phyloP scores from a whole-genome alignment of 2,797 vertebrate species.

The Micrastur ruficollis region DNA sequence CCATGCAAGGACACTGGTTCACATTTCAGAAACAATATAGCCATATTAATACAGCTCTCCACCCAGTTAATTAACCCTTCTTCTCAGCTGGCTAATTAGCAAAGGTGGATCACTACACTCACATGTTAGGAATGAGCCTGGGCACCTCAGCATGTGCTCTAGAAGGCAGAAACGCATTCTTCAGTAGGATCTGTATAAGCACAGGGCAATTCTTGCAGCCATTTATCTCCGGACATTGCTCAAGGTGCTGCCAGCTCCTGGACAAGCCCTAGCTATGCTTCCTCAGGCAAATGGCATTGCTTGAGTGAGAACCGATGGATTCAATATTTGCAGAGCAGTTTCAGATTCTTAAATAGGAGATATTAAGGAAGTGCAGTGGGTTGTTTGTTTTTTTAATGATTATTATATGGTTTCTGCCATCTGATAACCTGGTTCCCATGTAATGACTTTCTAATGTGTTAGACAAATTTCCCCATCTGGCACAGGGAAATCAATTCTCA shows the following conservation, averaged over 20 bases:
- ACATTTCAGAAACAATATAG: background rate
- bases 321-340: background rate
- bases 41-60: background rate
- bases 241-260: background rate
- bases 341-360: background rate
- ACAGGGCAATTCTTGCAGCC: background rate
- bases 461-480: background rate
- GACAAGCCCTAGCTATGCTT: background rate
- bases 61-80: conserved; percentile 12
- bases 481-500: background rate
- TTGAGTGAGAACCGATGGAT: background rate
- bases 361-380: background rate
- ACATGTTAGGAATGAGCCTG: conserved; percentile 25
- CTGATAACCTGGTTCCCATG: background rate
- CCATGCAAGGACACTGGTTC: background rate
- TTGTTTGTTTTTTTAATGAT: background rate
- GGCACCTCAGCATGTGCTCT: background rate
- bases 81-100: conserved; percentile 7
- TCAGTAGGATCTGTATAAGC: background rate
- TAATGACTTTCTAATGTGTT: background rate
- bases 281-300: background rate
- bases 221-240: background rate
- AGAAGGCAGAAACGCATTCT: conserved; percentile 38
- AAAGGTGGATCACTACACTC: conserved; percentile 25
- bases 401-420: background rate